Evolutionary conservation across 2,113 vertebrate genomes (phyloP), one percentile per base, ranked within the genome.

Genomic region (Pluvialis apricaria): DNA sequence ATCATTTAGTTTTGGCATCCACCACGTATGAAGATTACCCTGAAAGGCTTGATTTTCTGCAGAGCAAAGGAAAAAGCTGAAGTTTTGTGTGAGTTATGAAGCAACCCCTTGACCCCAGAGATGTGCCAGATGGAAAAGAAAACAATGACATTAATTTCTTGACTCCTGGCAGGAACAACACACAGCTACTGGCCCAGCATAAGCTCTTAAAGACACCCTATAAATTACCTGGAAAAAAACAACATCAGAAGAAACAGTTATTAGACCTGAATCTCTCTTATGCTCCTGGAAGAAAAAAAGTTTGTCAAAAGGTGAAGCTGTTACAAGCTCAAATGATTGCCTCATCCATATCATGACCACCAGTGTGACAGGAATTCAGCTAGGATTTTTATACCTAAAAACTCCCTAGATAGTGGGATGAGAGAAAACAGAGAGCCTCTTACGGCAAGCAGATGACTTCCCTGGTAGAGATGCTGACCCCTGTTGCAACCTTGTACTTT

Each of bases 201-300:
- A 79, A 92, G 31, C 16, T 68, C 65, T 80, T 84, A 25, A 57
- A 38, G 17, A 21, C 9, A 1, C 1, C 11, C 0, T 0, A 0
- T n/a, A 77, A 64, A 19, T 72, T 83, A 88, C 29, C 12, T 73
- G 28, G 19, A 83, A 88, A 15, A 62, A 86, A 83, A 60, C 40
- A 65, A 40, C 44, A 51, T 80, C 51, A 72, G 44, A 68, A 79
- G 9, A 15, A 79, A 45, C 32, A 49, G 9, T 77, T 70, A 66
- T 16, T 36, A 82, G 22, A 66, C 4, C 3, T 1, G 45, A 94
- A 66, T 61, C 5, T 60, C 42, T 78, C 60, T 86, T 15, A 55
- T 38, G 25, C 16, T 76, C 4, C 26, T 76, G 26, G 38, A 82
- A 85, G 34, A 57, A 82, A 92, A 88, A 28, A 72, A 9, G 6